Evolutionary conservation across 1,140 invertebrate species (phyloP), one percentile per base, ranked within the genome.

Genomic region (Camponotus vicinus): DNA sequence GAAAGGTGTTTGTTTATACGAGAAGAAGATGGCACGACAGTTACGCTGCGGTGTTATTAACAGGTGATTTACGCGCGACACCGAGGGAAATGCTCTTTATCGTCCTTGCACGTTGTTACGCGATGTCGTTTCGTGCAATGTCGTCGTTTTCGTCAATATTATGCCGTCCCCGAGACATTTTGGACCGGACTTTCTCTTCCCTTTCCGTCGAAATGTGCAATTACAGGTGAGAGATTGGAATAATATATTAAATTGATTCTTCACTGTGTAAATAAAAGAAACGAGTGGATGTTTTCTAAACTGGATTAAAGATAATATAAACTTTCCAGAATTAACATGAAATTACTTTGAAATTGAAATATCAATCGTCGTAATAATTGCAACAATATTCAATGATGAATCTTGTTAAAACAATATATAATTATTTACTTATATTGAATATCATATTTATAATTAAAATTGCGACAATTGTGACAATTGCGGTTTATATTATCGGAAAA

Each of bases 111-210:
- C 0, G 1, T 70, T 52, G 9, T 42, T 42, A 21, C n/a, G 32
- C 34, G 67, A 69, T 55, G 32, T 9, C 3, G 52, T n/a, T 73
- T 55, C 32, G 11, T 34, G 13, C 13, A 27, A 21, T 57, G 7
- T 27, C 15, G 27, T 76, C 5, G 13, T 32, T 76, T 76, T 76
- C 55, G 55, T 61, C 15, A 27, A 76, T 21, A 21, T 76, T 61
- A 76, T 37, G 8, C 40, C 15, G 55, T 8, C 21, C 5, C 4
- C 55, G 55, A 76, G 15, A 18, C 13, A 21, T 13, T 21, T 8
- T n/a, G 52, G 21, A 4, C 13, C 27, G 57, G 37, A 78, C 59
- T 78, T 49, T 78, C 75, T 78, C 76, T 78, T 42, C 9, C 5
- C 15, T 32, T 37, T 76, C 15, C 55, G 11, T 78, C 40, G 59